Percentiles rank a stretch among this genome's conserved stretches.
Conservation (phyloP, 2,888 invertebrate genomes). For the Pyralis farinalis region DNA sequence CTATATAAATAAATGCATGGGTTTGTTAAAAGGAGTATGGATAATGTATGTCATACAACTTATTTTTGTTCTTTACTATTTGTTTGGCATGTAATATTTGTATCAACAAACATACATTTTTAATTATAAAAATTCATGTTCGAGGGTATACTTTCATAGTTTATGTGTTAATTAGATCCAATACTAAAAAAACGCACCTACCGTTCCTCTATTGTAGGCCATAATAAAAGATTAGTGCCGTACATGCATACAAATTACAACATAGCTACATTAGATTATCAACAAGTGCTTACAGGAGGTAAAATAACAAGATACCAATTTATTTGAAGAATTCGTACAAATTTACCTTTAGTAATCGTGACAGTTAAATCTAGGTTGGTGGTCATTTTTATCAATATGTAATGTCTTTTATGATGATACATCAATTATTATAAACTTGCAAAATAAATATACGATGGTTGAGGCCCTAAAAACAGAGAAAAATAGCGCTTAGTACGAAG, state of each 20-base stretch:
- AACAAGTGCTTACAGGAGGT: not conserved
- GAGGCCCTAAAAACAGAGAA: too few species aligned
- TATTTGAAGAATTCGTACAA: too few species aligned
- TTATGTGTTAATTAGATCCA: conserved; percentile 2
- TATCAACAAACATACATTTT: conserved; percentile 8
- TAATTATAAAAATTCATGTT: not conserved
- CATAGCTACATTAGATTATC: not conserved
- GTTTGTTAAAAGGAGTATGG: conserved; percentile 13
- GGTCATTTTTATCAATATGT: too few species aligned
- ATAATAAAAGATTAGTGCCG: conserved; percentile 2
- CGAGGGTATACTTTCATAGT: not conserved
- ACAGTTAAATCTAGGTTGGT: too few species aligned
- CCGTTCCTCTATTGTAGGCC: conserved; percentile 1
- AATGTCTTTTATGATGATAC: too few species aligned
- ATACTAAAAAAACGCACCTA: conserved; percentile 7
- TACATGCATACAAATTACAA: too few species aligned
- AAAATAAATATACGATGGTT: too few species aligned
- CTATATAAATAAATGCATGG: conserved; percentile 28
- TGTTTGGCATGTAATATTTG: conserved; percentile 8
- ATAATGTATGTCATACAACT: conserved; percentile 9
- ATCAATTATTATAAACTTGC: too few species aligned
- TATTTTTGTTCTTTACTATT: conserved; percentile 14
- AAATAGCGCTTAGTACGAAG: too few species aligned
- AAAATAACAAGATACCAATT: too few species aligned
- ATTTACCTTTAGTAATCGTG: too few species aligned